These are phyloP conservation scores for Cantharis rustica DNA, from an alignment of 2,888 invertebrate species.

Conservation along the genomic window DNA sequence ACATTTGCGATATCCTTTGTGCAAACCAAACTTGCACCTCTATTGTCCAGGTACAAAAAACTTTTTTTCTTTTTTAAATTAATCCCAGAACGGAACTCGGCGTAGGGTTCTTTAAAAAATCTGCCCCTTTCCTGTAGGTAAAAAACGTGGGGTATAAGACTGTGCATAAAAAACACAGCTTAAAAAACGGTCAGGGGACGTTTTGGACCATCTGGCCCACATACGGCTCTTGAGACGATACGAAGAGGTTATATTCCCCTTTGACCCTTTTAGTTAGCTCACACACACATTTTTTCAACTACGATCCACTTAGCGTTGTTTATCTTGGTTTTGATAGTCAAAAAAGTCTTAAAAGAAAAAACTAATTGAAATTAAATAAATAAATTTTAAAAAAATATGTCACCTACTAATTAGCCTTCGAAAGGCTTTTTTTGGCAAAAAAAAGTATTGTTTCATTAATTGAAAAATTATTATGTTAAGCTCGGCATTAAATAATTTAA, in stretches of 20 bases:
- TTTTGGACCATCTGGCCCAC: constrained; percentile 51
- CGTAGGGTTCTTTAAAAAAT: constrained; percentile 57
- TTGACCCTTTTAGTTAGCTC: constrained; percentile 47
- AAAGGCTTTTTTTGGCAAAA: no score
- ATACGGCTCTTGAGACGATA: constrained; percentile 50
- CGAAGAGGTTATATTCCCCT: constrained; percentile 49
- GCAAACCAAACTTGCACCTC: constrained; percentile 54
- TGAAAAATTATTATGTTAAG: neutral
- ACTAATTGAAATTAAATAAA: constrained; percentile 33
- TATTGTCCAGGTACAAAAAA: constrained; percentile 53
- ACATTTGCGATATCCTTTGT: constrained; percentile 45
- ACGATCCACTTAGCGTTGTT: constrained; percentile 23
- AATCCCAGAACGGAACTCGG: constrained; percentile 57
- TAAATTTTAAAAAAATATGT: neutral
- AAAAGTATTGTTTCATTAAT: neutral
- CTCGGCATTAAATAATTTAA: neutral
- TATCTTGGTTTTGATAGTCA: constrained; percentile 33
- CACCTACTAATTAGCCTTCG: neutral
- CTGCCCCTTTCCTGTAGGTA: constrained; percentile 56
- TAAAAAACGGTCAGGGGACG: constrained; percentile 56
- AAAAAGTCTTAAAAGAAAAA: constrained; percentile 31
- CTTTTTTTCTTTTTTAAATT: constrained; percentile 51
- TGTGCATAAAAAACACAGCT: constrained; percentile 55
- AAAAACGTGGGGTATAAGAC: constrained; percentile 41
- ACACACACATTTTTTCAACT: constrained; percentile 14